Base-by-base conservation (phyloP, 2,113 vertebrate species). In the Mustela lutreola region DNA sequence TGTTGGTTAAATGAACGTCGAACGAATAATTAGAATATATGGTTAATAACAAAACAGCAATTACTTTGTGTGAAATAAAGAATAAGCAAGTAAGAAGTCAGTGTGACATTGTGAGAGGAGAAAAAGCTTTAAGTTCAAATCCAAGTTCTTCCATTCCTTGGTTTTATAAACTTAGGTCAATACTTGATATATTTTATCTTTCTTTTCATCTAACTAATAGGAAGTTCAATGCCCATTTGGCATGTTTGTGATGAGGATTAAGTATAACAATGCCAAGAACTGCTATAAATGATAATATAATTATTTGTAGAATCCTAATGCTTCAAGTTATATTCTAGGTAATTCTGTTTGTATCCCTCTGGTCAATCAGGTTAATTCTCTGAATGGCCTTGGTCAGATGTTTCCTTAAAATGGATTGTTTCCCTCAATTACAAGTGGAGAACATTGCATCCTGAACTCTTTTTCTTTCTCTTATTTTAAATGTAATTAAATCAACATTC, bases 401-500 rank as follows among this genome's bases (percentile, higher is more conserved):
- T 14, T 36, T 80, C 79, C 19, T 94, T 95, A 92, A 80, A 95
- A 88, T 92, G 82, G 14, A 24, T 58, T 28, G 22, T 56, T 85
- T 56, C n/a, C 39, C 36, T 73, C 42, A 90, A 45, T 79, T 60
- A 63, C 4, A 92, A 87, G 15, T 67, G 53, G 36, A 94, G 58
- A 76, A 78, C 2, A 7, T 53, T 75, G 14, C 48, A 65, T 75
- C 84, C 95, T 90, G 95, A 78, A 18, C n/a, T 26, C 60, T 50
- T 95, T 82, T 67, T 60, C 24, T 53, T 63, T 71, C 21, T 62
- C 33, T 70, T 79, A 80, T 85, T 63, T 86, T 88, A 96, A 94
- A 65, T 73, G 63, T 79, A 95, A 94, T 97, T 92, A 97, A 96
- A 88, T 87, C 58, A 88, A 94, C 15, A 45, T 56, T 79, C 28